Evolutionary conservation across 2,888 invertebrate species (phyloP).

Genomic region (Idaea aversata): DNA sequence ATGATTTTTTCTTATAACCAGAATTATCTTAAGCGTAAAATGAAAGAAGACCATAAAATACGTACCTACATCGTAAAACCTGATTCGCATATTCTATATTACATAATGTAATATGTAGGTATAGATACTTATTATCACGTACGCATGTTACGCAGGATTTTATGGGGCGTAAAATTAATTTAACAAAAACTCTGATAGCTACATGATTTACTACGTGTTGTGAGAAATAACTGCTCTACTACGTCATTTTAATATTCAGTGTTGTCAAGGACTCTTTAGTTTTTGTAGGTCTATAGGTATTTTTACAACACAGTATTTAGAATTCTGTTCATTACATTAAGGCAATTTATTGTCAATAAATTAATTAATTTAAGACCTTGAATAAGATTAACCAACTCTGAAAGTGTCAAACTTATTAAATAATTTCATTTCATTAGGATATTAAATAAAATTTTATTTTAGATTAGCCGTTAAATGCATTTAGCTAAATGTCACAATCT

Average conservation of each 20-base stretch:
- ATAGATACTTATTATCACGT: conserved; percentile 32
- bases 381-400: too few species aligned
- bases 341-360: too few species aligned
- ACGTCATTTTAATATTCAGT: background rate
- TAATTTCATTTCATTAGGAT: too few species aligned
- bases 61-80: conserved; percentile 46
- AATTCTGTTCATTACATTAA: too few species aligned
- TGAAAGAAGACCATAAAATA: conserved; percentile 55
- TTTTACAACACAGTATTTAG: too few species aligned
- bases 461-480: too few species aligned
- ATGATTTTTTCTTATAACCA: conserved; percentile 42
- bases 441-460: too few species aligned
- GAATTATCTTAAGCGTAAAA: conserved; percentile 51
- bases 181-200: conserved; percentile 33
- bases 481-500: too few species aligned
- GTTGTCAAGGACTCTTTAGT: background rate
- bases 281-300: background rate
- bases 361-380: too few species aligned
- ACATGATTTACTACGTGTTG: background rate
- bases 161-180: conserved; percentile 60
- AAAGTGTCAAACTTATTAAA: too few species aligned
- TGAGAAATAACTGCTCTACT: background rate
- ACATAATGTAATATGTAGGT: conserved; percentile 40
- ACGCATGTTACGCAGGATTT: conserved; percentile 58
- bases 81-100: conserved; percentile 51